Evolutionary conservation across 2,113 vertebrate genomes (phyloP), one percentile per base, ranked within the genome.

Genomic region (Chaetodon auriga): DNA sequence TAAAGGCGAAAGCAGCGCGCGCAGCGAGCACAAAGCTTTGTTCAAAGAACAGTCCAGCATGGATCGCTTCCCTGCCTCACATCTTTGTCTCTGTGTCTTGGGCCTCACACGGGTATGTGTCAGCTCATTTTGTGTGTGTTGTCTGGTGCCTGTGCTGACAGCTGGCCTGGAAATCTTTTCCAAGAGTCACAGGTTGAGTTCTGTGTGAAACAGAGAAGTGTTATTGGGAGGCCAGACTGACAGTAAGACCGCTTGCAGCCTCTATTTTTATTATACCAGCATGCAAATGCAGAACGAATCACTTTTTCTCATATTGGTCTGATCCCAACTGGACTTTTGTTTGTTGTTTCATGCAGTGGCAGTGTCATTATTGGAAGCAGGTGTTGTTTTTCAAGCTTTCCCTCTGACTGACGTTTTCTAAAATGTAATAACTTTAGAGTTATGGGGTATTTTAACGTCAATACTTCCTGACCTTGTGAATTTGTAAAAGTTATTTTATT

Each of bases 171-270:
- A 71, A 82, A 79, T 65, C 78, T 68, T 36, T 49, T 90, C 87
- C 80, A 82, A 81, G 80, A 86, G 84, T 87, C 84, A 63, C 84
- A 73, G 81, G 89, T 73, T 88, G 80, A 71, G 21, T 78, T 76
- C 64, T 78, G 78, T 84, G 87, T 89, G 86, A 90, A 90, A 83
- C 71, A 57, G 78, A 92, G 82, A 76, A n/a, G 60, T 57, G 66
- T 80, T 60, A 64, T 36, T 53, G 43, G 55, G 71, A 75, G 60
- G 80, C 83, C 74, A 69, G 76, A 53, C 61, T 43, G 64, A 69
- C 78, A 54, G n/a, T n/a, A 74, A 81, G 61, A 64, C 79, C 18
- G 7, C 78, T 78, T 0, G 8, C 64, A 64, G 75, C 65, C 46
- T 84, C 45, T 60, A 0, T 77, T 79, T 81, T 68, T 51, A 23